A percentile compares a stretch with the other conserved stretches of the same genome.
phyloP scores from a whole-genome alignment of 2,888 invertebrate species.

The Archips crataeganus region DNA sequence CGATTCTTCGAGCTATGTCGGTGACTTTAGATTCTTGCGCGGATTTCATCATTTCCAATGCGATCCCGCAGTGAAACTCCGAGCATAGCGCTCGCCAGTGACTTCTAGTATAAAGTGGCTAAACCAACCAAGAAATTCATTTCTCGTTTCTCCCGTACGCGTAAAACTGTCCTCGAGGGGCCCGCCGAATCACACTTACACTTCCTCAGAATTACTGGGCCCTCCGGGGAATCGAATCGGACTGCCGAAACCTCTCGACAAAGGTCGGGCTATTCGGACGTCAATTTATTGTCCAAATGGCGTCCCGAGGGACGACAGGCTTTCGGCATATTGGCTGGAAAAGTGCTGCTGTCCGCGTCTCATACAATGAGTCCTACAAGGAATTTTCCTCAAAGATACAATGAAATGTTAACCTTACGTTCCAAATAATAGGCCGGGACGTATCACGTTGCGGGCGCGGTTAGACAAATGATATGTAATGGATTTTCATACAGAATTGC shows the following conservation, averaged over 20 bases:
- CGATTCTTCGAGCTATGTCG: no score
- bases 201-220: not conserved
- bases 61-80: no score
- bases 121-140: not conserved
- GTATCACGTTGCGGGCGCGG: no score
- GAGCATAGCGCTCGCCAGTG: no score
- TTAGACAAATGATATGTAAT: no score
- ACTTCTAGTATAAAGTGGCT: not conserved
- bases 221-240: conserved; percentile 1
- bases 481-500: no score
- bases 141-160: not conserved
- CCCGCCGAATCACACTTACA: not conserved
- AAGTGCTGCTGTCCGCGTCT: not conserved
- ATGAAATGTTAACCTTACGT: no score
- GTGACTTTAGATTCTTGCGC: no score
- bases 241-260: conserved; percentile 5
- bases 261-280: conserved; percentile 7
- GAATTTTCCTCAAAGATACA: no score
- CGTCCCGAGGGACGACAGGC: not conserved
- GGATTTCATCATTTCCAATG: no score
- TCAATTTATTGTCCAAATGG: conserved; percentile 9
- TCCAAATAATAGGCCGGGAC: no score
- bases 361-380: no score
- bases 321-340: not conserved
- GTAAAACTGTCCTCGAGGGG: not conserved